Percentiles rank a stretch among this genome's conserved stretches.
phyloP scores from a whole-genome alignment of 2,888 invertebrate species.

The Cataglyphis altisquamis region DNA sequence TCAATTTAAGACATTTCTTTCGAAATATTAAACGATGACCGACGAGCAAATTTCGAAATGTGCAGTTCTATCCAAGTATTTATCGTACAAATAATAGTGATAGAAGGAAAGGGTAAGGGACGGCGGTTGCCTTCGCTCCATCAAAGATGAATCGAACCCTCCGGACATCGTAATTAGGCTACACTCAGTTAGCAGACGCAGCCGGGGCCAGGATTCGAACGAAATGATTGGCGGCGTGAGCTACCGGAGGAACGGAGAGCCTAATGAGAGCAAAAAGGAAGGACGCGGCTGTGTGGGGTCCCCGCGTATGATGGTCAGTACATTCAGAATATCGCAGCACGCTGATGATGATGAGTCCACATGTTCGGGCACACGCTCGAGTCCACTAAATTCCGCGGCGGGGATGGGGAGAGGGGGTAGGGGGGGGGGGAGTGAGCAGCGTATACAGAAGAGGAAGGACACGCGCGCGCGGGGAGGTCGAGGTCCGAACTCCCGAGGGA shows the following conservation, averaged over 20 bases:
- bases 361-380: conserved; percentile 81
- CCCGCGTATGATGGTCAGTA: conserved; percentile 58
- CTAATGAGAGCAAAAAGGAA: conserved; percentile 68
- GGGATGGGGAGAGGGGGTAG: neutral
- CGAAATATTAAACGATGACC: neutral
- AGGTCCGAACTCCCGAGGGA: conserved; percentile 67
- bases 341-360: conserved; percentile 83
- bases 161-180: conserved; percentile 58
- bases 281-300: conserved; percentile 51
- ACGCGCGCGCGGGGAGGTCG: conserved; percentile 36
- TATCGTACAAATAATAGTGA: conserved; percentile 36
- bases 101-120: conserved; percentile 36
- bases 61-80: conserved; percentile 31
- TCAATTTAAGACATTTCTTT: neutral
- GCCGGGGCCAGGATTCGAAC: conserved; percentile 45
- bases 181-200: conserved; percentile 53
- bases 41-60: conserved; percentile 19
- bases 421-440: conserved; percentile 21
- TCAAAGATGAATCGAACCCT: conserved; percentile 59
- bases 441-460: conserved; percentile 30
- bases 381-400: conserved; percentile 64
- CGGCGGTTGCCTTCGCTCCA: conserved; percentile 34
- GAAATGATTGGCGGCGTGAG: conserved; percentile 56
- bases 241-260: conserved; percentile 44
- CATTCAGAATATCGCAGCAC: conserved; percentile 68